Base-by-base conservation (phyloP, 2,113 vertebrate species). In the Ciconia maguari region DNA sequence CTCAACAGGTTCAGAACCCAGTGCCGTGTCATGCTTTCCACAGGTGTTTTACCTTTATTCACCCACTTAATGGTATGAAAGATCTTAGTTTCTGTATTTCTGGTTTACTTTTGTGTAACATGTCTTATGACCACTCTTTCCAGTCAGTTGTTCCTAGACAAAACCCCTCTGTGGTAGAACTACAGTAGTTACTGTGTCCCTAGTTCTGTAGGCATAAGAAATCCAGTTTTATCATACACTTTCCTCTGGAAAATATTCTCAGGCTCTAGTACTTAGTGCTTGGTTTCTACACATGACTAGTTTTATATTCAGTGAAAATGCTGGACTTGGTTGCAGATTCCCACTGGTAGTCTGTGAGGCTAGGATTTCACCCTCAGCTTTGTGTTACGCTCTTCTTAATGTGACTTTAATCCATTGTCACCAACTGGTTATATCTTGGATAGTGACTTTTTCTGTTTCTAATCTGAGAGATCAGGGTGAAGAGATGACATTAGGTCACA, bases 11-110 rank as follows among this genome's bases (percentile, higher is more conserved):
- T 99, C 98, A 97, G 93, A 90, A 49, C 88, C 69, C 97, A 98
- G 96, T 96, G 98, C 80, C 97, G 83, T 90, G 83, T 90, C 74
- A 93, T 7, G 76, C 74, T 98, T 74, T 93, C 94, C 82, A 92
- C 97, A 3, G 92, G 4, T 13, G 93, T 97, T 82, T 87, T 97
- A 44, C 96, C 97, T 4, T 87, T 96, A 13, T 97, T 99, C 88
- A 90, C 87, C 26, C 89, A 95, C 32, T 16, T 98, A 44, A 96
- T 99, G 98, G 99, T 99, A 98, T 98, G 98, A 93, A 91, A 81
- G 16, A 15, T 41, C 36, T 75, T 16, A 0, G 10, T n/a, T 38
- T 51, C 44, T 68, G 0, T 55, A 13, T 58, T 87, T 65, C 68
- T 88, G 30, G 21, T 52, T 87, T 44, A 2, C 34, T 66, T 74